Evolutionary conservation across 1,140 invertebrate genomes (phyloP).

Genomic region (Pissodes strobi): DNA sequence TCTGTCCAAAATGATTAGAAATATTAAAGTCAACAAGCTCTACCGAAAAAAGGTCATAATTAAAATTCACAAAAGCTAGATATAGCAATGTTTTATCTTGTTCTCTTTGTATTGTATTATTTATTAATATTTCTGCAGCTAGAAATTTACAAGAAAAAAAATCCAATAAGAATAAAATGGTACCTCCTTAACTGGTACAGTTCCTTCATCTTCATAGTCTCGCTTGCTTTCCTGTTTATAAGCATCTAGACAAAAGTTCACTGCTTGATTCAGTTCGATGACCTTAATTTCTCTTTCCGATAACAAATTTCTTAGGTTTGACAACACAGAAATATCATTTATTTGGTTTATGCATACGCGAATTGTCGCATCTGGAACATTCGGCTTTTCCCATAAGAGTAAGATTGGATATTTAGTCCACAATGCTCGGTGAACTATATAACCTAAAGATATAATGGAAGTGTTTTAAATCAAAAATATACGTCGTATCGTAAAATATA

Average conservation of each 20-base stretch:
- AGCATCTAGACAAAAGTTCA: conserved; percentile 61
- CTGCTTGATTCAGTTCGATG: conserved; percentile 60
- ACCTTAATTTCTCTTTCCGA: conserved; percentile 58
- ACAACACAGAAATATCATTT: conserved; percentile 53
- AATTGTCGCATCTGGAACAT: conserved; percentile 54
- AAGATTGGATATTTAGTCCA: conserved; percentile 61
- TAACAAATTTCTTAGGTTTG: conserved; percentile 58
- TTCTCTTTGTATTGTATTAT: no score
- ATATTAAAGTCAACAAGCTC: no score
- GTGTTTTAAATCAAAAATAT: no score
- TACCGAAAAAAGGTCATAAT: no score
- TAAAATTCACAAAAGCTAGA: no score
- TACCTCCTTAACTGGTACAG: neutral
- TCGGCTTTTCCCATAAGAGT: conserved; percentile 47
- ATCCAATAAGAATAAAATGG: no score
- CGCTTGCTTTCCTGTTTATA: conserved; percentile 60
- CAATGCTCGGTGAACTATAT: conserved; percentile 62
- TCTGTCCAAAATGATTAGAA: no score
- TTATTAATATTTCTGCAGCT: no score
- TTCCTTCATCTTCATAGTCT: conserved; percentile 53
- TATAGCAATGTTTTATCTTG: no score
- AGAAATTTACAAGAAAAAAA: no score
- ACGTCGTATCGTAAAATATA: no score
- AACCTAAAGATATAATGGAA: no score
- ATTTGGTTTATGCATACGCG: conserved; percentile 60